Percentiles rank a stretch among this genome's conserved stretches.
Evolutionary conservation across 2,797 vertebrate genomes (phyloP).

Genomic region (Tragopan temminckii): DNA sequence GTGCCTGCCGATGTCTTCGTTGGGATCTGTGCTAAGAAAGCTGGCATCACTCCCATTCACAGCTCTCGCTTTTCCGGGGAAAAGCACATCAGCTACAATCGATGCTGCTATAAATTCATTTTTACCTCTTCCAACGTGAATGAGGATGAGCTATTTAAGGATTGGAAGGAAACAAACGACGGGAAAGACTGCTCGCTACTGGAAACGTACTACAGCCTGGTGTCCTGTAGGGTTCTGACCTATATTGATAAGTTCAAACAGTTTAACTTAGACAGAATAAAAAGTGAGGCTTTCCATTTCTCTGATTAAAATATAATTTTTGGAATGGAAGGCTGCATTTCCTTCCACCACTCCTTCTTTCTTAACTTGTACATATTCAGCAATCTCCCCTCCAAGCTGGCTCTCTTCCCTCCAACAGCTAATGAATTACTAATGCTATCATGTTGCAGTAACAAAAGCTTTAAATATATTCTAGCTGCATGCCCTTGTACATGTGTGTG

Average conservation of each 20-base stretch:
- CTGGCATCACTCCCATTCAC: constrained; percentile 88
- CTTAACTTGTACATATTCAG: neutral
- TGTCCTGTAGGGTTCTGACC: constrained; percentile 90
- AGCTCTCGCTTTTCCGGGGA: constrained; percentile 91
- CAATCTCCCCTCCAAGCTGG: neutral
- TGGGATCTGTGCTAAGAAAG: constrained; percentile 87
- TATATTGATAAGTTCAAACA: constrained; percentile 88
- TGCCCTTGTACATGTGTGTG: neutral
- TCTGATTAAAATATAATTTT: constrained; percentile 26
- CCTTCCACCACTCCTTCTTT: neutral
- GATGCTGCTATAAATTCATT: constrained; percentile 92
- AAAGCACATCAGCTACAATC: constrained; percentile 89
- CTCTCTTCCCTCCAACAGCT: neutral
- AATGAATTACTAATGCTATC: neutral
- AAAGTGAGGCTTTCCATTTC: constrained; percentile 56
- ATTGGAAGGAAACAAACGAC: constrained; percentile 86
- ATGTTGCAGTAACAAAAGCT: neutral
- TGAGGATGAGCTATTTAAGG: constrained; percentile 77
- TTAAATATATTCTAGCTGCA: neutral
- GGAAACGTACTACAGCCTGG: constrained; percentile 90
- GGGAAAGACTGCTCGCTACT: constrained; percentile 83
- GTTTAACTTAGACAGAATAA: constrained; percentile 56
- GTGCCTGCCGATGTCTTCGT: constrained; percentile 86
- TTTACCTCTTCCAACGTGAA: constrained; percentile 87
- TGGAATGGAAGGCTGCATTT: neutral